Evolutionary conservation across 2,113 vertebrate genomes (phyloP).

Genomic region (Actinemys pallida): DNA sequence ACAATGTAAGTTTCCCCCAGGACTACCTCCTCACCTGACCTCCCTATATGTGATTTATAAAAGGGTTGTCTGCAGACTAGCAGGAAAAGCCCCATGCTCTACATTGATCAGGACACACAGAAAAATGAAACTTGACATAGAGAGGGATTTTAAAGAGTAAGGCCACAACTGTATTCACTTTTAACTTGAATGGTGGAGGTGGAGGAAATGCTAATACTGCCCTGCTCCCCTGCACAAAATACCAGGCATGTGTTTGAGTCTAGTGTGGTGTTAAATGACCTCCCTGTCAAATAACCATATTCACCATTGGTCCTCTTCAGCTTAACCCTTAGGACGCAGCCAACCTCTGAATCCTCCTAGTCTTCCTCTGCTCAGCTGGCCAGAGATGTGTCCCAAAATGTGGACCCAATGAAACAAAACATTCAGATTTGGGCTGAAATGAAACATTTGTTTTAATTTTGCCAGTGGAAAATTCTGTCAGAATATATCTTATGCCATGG

Average conservation of each 20-base stretch:
- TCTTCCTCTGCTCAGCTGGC: not conserved
- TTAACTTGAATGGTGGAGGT: not conserved
- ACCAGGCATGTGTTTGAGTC: not conserved
- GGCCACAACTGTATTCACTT: not conserved
- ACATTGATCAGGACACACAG: not conserved
- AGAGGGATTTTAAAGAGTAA: not conserved
- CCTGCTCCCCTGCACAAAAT: not conserved
- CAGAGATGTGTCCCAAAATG: not conserved
- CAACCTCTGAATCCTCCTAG: not conserved
- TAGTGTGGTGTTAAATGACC: not conserved
- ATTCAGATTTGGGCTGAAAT: not conserved
- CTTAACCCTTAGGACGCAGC: not conserved
- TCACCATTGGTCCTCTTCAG: not conserved
- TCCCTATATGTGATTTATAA: not conserved
- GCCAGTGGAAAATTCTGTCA: not conserved
- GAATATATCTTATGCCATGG: not conserved
- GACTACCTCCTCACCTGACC: not conserved
- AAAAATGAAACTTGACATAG: not conserved
- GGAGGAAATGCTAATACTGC: not conserved
- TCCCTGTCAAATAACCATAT: not conserved
- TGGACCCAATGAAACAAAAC: not conserved
- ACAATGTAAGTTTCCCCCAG: not conserved
- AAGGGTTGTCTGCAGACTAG: not conserved
- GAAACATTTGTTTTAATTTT: not conserved
- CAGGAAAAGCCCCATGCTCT: not conserved